A percentile compares a stretch with the other conserved stretches of the same genome.
Evolutionary conservation across 2,888 invertebrate species (phyloP).

Genomic region (Craniophora ligustri): DNA sequence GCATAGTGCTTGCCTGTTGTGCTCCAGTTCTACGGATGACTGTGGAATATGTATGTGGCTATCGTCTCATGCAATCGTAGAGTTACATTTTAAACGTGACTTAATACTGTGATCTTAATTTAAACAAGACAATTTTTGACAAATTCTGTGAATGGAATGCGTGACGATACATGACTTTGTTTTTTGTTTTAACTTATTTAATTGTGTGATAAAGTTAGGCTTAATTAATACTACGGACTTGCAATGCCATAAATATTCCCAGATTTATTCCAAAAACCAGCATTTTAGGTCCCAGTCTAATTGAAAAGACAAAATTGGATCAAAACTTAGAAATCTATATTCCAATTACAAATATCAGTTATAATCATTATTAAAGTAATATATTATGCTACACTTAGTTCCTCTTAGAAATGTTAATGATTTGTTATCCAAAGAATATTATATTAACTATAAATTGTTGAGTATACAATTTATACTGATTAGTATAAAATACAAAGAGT

Average conservation of each 20-base stretch:
- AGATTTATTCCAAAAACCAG: conserved; percentile 80
- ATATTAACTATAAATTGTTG: conserved; percentile 82
- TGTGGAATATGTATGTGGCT: conserved; percentile 85
- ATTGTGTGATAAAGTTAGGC: conserved; percentile 84
- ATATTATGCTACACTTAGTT: conserved; percentile 79
- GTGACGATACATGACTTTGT: conserved; percentile 76
- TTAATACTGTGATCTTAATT: conserved; percentile 89
- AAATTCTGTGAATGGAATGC: conserved; percentile 81
- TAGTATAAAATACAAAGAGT: conserved; percentile 73
- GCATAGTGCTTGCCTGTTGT: conserved; percentile 71
- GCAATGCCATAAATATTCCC: conserved; percentile 82
- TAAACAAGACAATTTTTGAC: conserved; percentile 85
- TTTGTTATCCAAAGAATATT: conserved; percentile 87
- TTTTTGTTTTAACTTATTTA: conserved; percentile 82
- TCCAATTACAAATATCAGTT: conserved; percentile 59
- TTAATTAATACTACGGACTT: conserved; percentile 77
- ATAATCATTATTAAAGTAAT: conserved; percentile 61
- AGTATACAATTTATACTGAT: conserved; percentile 75
- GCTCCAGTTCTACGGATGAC: conserved; percentile 80
- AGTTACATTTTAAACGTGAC: conserved; percentile 85
- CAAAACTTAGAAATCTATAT: conserved; percentile 60
- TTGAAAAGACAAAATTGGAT: conserved; percentile 59
- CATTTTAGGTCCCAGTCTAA: conserved; percentile 76
- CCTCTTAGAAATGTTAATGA: conserved; percentile 86
- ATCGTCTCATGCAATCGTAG: conserved; percentile 83